Evolutionary conservation across 2,797 vertebrate species (phyloP).

Genomic region (Rallus crepitans): DNA sequence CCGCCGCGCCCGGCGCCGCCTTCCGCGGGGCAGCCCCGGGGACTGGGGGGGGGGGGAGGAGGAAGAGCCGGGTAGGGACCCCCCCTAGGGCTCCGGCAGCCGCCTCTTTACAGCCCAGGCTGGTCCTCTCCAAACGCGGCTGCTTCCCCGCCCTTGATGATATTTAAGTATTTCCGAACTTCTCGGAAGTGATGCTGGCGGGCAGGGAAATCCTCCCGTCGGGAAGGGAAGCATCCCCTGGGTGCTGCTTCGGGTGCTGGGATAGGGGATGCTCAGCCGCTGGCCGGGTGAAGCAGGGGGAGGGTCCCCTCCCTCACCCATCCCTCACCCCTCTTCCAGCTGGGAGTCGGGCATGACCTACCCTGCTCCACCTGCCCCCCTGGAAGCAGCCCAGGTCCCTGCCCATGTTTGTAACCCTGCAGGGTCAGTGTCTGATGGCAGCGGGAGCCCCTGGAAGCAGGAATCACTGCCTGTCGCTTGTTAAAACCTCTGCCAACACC

Average conservation of each 20-base stretch:
- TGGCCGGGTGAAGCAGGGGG: background rate
- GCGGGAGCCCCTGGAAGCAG: background rate
- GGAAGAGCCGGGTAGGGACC: too few species aligned
- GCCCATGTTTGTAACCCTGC: rapidly evolving
- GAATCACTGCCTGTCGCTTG: background rate
- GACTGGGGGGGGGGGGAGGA: too few species aligned
- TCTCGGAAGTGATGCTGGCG: background rate
- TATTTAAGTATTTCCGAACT: background rate
- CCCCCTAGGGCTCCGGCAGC: too few species aligned
- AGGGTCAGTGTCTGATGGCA: background rate
- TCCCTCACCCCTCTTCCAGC: background rate
- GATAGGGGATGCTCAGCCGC: too few species aligned
- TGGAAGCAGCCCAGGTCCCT: background rate
- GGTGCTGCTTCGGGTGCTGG: background rate
- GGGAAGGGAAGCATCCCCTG: rapidly evolving
- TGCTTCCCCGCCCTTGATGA: background rate
- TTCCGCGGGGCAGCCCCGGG: background rate
- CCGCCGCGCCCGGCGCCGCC: background rate
- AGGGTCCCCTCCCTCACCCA: background rate
- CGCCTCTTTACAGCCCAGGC: background rate
- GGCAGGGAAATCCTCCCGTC: background rate
- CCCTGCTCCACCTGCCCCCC: rapidly evolving
- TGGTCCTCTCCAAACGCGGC: too few species aligned
- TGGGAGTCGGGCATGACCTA: background rate
- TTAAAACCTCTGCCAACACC: rapidly evolving